Evolutionary conservation across 2,113 vertebrate genomes (phyloP).

Genomic region (Cricetomys ansorgei): DNA sequence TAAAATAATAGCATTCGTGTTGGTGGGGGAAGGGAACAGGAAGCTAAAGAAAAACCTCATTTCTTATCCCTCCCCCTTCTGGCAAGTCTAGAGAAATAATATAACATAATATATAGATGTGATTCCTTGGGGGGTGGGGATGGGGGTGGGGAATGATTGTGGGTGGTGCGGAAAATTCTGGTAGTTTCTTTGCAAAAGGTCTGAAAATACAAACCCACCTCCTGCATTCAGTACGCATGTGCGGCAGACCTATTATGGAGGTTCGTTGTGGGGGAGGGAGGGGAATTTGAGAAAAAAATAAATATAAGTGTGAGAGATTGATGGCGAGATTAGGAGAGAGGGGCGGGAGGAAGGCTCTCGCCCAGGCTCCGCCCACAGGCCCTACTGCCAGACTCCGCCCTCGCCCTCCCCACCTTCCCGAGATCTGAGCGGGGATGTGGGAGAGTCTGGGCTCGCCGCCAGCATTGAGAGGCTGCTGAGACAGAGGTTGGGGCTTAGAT

Average conservation of each 20-base stretch:
- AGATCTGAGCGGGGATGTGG: constrained; percentile 71
- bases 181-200: constrained; percentile 83
- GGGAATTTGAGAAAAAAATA: constrained; percentile 84
- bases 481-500: constrained; percentile 77
- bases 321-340: constrained; percentile 81
- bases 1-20: constrained; percentile 81
- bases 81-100: constrained; percentile 82
- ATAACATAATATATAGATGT: constrained; percentile 84
- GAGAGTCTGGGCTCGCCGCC: constrained; percentile 79
- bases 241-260: constrained; percentile 83
- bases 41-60: constrained; percentile 76
- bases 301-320: constrained; percentile 85
- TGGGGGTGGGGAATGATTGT: constrained; percentile 80
- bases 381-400: constrained; percentile 64
- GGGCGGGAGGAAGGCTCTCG: constrained; percentile 68
- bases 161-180: constrained; percentile 84
- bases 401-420: constrained; percentile 47
- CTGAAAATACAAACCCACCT: constrained; percentile 83
- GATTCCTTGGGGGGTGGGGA: constrained; percentile 75
- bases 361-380: constrained; percentile 61
- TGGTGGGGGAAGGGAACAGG: constrained; percentile 81
- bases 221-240: constrained; percentile 81
- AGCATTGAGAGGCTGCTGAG: constrained; percentile 78
- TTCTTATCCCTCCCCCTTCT: constrained; percentile 81
- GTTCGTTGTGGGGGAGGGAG: constrained; percentile 82